Evolutionary conservation across 1,140 invertebrate species (phyloP).

Genomic region (Elysia chlorotica): DNA sequence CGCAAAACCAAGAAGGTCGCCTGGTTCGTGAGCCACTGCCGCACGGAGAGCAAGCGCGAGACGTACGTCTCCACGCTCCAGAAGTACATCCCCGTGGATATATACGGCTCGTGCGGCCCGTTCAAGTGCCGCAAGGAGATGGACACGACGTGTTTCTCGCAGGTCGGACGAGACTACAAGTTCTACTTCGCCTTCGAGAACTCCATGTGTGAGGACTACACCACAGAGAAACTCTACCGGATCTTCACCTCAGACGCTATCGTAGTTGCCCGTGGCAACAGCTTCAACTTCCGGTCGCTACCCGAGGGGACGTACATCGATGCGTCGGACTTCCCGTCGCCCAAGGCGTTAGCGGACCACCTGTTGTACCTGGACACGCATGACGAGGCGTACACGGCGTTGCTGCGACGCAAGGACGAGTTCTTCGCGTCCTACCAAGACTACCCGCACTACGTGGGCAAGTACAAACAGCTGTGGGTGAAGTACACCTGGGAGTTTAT

Average conservation of each 20-base stretch:
- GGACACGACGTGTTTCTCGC: constrained; percentile 40
- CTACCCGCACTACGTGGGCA: not conserved
- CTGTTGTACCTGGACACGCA: constrained; percentile 27
- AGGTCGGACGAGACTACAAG: constrained; percentile 89
- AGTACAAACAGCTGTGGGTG: not conserved
- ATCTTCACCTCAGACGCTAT: constrained; percentile 69
- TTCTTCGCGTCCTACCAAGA: constrained; percentile 21
- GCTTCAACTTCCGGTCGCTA: constrained; percentile 25
- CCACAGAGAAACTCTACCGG: constrained; percentile 62
- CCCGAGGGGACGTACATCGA: constrained; percentile 17
- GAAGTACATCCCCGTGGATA: constrained; percentile 66
- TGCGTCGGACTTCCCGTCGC: constrained; percentile 20
- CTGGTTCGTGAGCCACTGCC: constrained; percentile 71
- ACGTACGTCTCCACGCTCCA: constrained; percentile 65
- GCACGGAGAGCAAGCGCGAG: constrained; percentile 64
- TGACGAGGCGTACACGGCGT: constrained; percentile 17
- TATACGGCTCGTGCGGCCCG: constrained; percentile 68
- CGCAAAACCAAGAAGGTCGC: constrained; percentile 54
- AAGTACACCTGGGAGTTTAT: constrained; percentile 9
- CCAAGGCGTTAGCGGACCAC: constrained; percentile 29
- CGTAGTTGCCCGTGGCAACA: constrained; percentile 79
- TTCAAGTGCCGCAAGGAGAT: constrained; percentile 1
- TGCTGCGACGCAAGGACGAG: constrained; percentile 20
- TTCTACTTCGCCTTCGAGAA: constrained; percentile 88
- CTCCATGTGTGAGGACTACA: constrained; percentile 51